Conservation (phyloP, 1,140 invertebrate genomes). For the Musca vetustissima region DNA sequence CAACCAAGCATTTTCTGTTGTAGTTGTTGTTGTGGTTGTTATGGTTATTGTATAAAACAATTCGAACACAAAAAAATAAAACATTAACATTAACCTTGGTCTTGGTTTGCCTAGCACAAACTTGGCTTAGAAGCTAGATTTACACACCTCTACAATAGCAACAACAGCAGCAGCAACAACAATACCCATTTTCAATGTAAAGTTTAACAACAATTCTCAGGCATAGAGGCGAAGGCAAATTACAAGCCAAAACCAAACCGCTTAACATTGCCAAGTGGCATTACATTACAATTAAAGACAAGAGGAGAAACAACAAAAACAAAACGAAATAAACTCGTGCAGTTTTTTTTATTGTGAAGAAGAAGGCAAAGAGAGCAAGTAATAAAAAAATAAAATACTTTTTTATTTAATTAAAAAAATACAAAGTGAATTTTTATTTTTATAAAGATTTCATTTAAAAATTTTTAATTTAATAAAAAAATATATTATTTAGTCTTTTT, state of each 20-base stretch:
- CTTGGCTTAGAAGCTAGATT: conserved; percentile 15
- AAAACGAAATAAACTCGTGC: too few species aligned
- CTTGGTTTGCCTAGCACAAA: conserved; percentile 3
- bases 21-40: too few species aligned
- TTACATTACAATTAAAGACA: conserved; percentile 9
- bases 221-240: too few species aligned
- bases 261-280: conserved; percentile 12
- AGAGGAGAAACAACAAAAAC: too few species aligned
- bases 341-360: too few species aligned
- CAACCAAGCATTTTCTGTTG: not conserved
- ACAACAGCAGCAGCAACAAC: not conserved
- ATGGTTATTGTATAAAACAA: too few species aligned
- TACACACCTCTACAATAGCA: conserved; percentile 14
- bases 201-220: too few species aligned
- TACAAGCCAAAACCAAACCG: not conserved
- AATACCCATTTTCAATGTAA: not conserved
- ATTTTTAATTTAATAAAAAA: not conserved
- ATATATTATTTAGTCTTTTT: too few species aligned
- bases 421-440: too few species aligned
- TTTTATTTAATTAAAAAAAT: not conserved
- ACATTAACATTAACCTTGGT: conserved; percentile 23
- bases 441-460: not conserved
- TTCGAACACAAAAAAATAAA: not conserved
- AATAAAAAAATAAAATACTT: not conserved
- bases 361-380: too few species aligned